Conservation (phyloP, 1,140 invertebrate species). For the Bombus ignitus region DNA sequence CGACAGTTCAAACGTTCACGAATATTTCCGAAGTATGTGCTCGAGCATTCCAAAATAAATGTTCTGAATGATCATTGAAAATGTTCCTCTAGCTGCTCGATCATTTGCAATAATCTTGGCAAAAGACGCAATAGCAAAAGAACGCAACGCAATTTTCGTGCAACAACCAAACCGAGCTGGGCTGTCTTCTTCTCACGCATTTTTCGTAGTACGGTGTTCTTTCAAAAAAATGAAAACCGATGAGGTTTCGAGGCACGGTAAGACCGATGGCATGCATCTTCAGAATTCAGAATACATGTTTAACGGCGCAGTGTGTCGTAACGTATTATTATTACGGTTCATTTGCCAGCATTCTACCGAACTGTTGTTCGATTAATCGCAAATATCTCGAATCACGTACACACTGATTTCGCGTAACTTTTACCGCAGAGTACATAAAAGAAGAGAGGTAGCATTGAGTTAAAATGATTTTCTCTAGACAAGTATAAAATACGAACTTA, state of each 20-base stretch:
- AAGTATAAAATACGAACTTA: neutral
- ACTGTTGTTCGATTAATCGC: slow-evolving; percentile 43
- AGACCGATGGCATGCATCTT: slow-evolving; percentile 11
- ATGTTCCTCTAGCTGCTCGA: slow-evolving; percentile 4
- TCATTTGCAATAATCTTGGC: slow-evolving; percentile 9
- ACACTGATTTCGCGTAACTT: slow-evolving; percentile 49
- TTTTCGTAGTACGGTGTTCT: neutral
- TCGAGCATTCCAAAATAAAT: slow-evolving; percentile 22
- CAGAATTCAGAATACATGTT: slow-evolving; percentile 18
- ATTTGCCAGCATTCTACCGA: slow-evolving; percentile 15
- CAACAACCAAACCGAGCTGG: neutral
- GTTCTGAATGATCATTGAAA: slow-evolving; percentile 28
- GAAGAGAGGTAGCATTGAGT: slow-evolving; percentile 62
- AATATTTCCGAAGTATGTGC: neutral
- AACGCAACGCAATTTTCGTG: slow-evolving; percentile 41
- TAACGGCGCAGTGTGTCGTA: slow-evolving; percentile 40
- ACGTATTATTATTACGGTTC: slow-evolving; percentile 44
- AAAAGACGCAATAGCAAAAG: slow-evolving; percentile 17
- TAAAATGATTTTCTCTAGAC: neutral
- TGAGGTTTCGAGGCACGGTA: neutral
- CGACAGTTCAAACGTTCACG: slow-evolving; percentile 17
- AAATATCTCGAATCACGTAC: slow-evolving; percentile 33
- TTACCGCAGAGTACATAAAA: slow-evolving; percentile 65
- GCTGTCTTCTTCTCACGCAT: slow-evolving; percentile 3
- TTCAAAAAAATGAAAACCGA: slow-evolving; percentile 2